Evolutionary conservation across 2,113 vertebrate genomes (phyloP), one percentile per base, ranked within the genome.

Genomic region (Mesembrinibis cayennensis): DNA sequence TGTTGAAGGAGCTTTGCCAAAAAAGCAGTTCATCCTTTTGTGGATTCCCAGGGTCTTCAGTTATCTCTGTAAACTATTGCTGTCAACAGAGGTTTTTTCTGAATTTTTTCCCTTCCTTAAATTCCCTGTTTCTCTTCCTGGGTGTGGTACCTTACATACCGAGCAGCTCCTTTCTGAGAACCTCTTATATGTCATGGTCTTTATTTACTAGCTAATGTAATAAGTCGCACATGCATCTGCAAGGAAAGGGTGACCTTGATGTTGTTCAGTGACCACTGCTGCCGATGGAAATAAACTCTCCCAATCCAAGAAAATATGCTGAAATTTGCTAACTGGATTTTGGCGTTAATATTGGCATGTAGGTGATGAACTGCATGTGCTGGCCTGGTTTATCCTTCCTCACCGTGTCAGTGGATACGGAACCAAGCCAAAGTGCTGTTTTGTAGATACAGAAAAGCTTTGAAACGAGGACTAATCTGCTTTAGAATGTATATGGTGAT

Each of bases 211-310:
- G 44, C 69, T 86, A 29, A 40, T 52, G 11, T 1, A 53, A 38
- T 15, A 13, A 92, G 67, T 15, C 82, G 38, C 90, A 45, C 42
- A 7, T 80, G 67, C 47, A 34, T 81, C 65, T 90, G 58, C 86
- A 87, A 87, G 82, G 82, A 9, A 79, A 52, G 73, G 90, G 50
- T 84, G 92, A 89, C 56, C 92, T 89, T 85, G 78, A 2, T 63
- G 32, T 29, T 25, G 23, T 38, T 82, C 65, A 67, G 22, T 50
- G 47, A 45, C 44, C 44, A 16, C 70, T 95, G 82, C 42, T 81
- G 52, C 61, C 18, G 7, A 10, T 58, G 49, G 72, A 87, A 93
- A 78, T 38, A 63, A 90, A 76, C 66, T 52, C 66, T 74, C 26
- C 30, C 61, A 25, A 3, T 52, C 50, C 70, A 50, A 76, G 79